Base-by-base conservation (phyloP, 2,113 vertebrate species). In the Psittacula cyanocephala region DNA sequence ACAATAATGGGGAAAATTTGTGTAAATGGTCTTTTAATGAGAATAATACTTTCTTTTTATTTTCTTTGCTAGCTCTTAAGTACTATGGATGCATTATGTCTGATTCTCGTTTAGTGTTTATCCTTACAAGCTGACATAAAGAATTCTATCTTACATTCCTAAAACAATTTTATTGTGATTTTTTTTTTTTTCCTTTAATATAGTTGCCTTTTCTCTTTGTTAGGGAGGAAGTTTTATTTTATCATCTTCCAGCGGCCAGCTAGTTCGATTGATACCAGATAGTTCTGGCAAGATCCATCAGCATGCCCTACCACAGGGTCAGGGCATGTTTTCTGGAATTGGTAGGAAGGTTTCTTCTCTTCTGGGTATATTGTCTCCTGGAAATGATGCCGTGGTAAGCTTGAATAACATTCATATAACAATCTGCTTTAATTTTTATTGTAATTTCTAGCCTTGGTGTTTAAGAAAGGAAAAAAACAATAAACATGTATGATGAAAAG, bases 301-400 rank as follows among this genome's bases (percentile, higher is more conserved):
- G 82, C 98, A 98, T 27, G 31, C 97, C 2, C 91, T 99, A 68
- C 98, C 98, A 72, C 99, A 99, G 43, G 98, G 99, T 4, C 99
- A 99, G 83, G 99, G 99, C 7, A 79, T 99, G 98, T 98, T 99
- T 75, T 99, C 99, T 3, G 99, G 99, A 68, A 99, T 99, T 52
- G 99, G 99, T 7, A 98, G 99, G 52, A 98, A 97, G 11, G 98
- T 99, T 89, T 99, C 99, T 94, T 99, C 99, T 95, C 98, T 99
- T 49, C 98, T 99, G 19, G 99, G 99, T 46, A 99, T 99, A 91
- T 98, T 99, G 16, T 98, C 99, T n/a, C 97, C 98, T 7, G 98
- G 98, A 23, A 96, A 96, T 60, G 98, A 98, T 74, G 98, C 98
- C 88, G 85, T 95, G 9, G 99, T 99, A 98, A 98, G 99, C 96